Evolutionary conservation across 2,888 invertebrate genomes (phyloP).

Genomic region (Miltochrista miniata): DNA sequence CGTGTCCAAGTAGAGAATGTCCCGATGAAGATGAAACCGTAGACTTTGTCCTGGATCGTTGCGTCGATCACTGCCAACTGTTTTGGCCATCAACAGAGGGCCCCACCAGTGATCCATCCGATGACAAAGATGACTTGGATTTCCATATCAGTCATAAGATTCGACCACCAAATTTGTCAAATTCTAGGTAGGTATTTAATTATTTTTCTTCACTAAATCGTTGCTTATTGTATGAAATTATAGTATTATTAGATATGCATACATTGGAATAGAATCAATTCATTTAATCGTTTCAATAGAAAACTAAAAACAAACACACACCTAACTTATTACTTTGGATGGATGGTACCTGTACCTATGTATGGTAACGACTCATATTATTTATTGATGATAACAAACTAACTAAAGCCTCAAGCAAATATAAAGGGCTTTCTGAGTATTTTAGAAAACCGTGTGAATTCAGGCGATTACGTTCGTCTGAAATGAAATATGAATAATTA

Average conservation of each 20-base stretch:
- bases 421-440: constrained; percentile 21
- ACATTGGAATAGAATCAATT: too few relatives aligned
- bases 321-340: constrained; percentile 4
- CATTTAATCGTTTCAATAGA: too few relatives aligned
- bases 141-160: constrained; percentile 82
- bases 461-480: neutral
- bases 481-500: too few relatives aligned
- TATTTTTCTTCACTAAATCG: too few relatives aligned
- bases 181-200: constrained; percentile 53
- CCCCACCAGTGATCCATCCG: constrained; percentile 66
- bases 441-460: constrained; percentile 23
- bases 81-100: constrained; percentile 65
- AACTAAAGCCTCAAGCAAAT: constrained; percentile 35
- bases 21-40: constrained; percentile 89
- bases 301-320: too few relatives aligned
- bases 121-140: constrained; percentile 78
- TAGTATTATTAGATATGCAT: too few relatives aligned
- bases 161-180: constrained; percentile 66
- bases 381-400: constrained; percentile 43
- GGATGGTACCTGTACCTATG: constrained; percentile 17
- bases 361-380: constrained; percentile 37
- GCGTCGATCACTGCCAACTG: constrained; percentile 88
- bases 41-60: constrained; percentile 88
- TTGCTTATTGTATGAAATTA: too few relatives aligned
- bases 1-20: constrained; percentile 91